A percentile compares a stretch with the other conserved stretches of the same genome.
Conservation (phyloP, 2,113 vertebrate species). For the Chloropsis hardwickii region DNA sequence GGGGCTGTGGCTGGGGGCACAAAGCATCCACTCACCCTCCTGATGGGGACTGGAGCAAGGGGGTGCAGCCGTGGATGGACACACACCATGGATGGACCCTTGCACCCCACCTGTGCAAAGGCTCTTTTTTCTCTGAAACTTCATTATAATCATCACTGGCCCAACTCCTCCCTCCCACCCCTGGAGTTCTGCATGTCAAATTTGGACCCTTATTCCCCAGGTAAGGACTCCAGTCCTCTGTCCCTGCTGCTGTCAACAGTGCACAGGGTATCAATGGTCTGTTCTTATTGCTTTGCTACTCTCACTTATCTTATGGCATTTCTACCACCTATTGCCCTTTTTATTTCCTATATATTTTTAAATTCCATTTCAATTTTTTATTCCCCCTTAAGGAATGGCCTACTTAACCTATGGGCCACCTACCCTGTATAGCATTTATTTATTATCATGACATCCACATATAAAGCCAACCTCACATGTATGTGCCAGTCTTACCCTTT, state of each 20-base stretch:
- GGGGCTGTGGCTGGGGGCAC: not conserved
- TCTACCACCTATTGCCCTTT: not conserved
- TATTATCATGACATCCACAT: not conserved
- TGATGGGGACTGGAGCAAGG: accelerated
- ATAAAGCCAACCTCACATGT: not conserved
- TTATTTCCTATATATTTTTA: not conserved
- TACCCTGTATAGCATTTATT: not conserved
- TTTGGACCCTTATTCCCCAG: not conserved
- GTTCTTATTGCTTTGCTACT: not conserved
- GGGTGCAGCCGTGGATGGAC: not conserved
- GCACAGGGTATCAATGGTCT: not conserved
- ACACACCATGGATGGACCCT: not conserved
- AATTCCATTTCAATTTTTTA: not conserved
- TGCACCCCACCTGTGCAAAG: not conserved
- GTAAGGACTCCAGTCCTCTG: not conserved
- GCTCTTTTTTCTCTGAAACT: not conserved
- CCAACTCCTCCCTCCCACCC: not conserved
- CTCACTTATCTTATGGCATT: not conserved
- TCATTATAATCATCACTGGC: not conserved
- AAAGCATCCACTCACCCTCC: not conserved
- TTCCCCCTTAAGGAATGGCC: not conserved
- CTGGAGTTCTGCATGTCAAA: not conserved
- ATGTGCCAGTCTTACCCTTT: not conserved
- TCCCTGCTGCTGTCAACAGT: not conserved
- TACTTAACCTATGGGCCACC: not conserved